Conservation (phyloP, 2,113 vertebrate genomes). For the Lonchura striata region DNA sequence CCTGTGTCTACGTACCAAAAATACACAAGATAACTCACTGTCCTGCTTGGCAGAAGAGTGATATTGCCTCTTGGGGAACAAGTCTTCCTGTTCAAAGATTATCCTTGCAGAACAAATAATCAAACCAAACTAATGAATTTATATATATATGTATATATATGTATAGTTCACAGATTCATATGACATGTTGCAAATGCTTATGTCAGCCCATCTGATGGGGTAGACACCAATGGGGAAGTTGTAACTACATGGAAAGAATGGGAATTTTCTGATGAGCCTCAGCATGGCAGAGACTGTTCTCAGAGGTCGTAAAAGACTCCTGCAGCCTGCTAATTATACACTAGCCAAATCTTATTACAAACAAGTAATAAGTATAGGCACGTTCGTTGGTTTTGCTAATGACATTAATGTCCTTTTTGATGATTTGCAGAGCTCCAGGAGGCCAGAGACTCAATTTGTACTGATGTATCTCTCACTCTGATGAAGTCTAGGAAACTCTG, state of each 20-base stretch:
- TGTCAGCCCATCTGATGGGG: background rate
- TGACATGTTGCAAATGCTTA: background rate
- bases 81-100: background rate
- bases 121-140: background rate
- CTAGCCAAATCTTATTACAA: conserved; percentile 56
- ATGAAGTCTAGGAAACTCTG: background rate
- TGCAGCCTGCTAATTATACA: conserved; percentile 39
- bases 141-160: background rate
- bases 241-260: background rate
- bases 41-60: background rate
- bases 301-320: background rate
- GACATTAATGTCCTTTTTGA: conserved; percentile 56
- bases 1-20: background rate
- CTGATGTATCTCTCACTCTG: background rate
- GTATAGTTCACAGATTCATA: background rate
- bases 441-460: conserved; percentile 24
- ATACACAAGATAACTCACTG: background rate
- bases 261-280: background rate
- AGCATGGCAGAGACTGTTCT: background rate
- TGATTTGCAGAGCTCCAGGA: conserved; percentile 50
- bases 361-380: conserved; percentile 58
- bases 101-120: conserved; percentile 11
- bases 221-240: background rate
- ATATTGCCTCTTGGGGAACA: background rate
- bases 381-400: conserved; percentile 49